Evolutionary conservation across 2,888 invertebrate genomes (phyloP).

Genomic region (Labia minor): DNA sequence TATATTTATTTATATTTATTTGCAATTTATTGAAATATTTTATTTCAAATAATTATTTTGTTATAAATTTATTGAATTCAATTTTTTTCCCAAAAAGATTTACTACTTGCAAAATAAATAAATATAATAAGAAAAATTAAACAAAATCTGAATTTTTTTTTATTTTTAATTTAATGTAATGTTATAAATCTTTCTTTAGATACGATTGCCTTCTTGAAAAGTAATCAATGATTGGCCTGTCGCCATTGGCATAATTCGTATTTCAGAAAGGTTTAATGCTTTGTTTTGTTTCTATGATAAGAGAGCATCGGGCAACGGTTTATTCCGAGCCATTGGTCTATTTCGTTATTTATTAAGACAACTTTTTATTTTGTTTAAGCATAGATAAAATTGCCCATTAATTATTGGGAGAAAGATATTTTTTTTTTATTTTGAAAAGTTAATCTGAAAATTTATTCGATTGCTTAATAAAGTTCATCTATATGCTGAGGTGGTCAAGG

Average conservation of each 20-base stretch:
- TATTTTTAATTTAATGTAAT: too few relatives aligned
- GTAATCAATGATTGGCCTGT: too few relatives aligned
- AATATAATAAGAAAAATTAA: too few relatives aligned
- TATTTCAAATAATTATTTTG: too few relatives aligned
- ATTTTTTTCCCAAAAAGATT: too few relatives aligned
- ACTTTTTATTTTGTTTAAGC: constrained; percentile 1
- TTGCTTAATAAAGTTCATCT: not conserved
- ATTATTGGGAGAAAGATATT: not conserved
- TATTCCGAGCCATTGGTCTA: constrained; percentile 2
- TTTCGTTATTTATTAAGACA: constrained; percentile 13
- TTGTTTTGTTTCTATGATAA: not conserved
- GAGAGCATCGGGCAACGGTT: not conserved
- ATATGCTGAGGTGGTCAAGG: not conserved
- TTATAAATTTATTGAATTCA: too few relatives aligned
- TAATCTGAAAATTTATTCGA: not conserved
- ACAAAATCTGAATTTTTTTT: too few relatives aligned
- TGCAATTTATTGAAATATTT: too few relatives aligned
- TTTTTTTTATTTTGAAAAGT: not conserved
- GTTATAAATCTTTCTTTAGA: too few relatives aligned
- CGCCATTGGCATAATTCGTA: not conserved
- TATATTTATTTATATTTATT: too few relatives aligned
- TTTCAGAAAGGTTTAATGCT: not conserved
- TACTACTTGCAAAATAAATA: too few relatives aligned
- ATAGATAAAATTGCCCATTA: constrained; percentile 4
- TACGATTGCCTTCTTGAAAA: too few relatives aligned